A percentile compares a stretch with the other conserved stretches of the same genome.
These are phyloP conservation scores for Ophthalmolycus amberensis DNA, from an alignment of 2,113 vertebrate genomes.

Conservation along the genomic window DNA sequence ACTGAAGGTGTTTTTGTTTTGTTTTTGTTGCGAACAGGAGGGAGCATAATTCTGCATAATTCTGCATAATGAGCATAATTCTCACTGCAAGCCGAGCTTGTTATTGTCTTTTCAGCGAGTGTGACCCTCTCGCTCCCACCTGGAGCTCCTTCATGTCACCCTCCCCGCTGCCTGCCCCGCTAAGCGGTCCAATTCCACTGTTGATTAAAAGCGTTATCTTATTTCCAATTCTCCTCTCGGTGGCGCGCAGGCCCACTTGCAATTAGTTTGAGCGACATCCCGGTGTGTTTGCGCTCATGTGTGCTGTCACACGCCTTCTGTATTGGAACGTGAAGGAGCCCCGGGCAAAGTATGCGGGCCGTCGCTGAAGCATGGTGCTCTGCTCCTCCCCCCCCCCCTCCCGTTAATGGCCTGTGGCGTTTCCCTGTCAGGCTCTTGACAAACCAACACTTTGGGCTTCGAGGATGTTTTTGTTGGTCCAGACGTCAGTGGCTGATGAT, in stretches of 20 bases:
- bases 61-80: background rate
- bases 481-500: conserved; percentile 15
- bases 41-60: conserved; percentile 2
- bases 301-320: background rate
- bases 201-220: conserved; percentile 65
- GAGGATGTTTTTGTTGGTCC: conserved; percentile 29
- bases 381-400: background rate
- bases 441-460: conserved; percentile 16
- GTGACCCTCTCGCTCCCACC: conserved; percentile 44
- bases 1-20: conserved; percentile 30
- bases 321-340: conserved; percentile 50
- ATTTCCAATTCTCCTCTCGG: conserved; percentile 41
- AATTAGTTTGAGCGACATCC: conserved; percentile 65
- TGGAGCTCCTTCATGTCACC: conserved; percentile 48
- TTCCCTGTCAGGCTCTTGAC: conserved; percentile 24
- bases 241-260: conserved; percentile 35
- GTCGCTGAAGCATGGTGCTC: conserved; percentile 38
- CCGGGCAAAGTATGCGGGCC: conserved; percentile 19
- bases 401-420: conserved; percentile 38
- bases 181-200: conserved; percentile 26
- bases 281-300: background rate
- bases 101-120: conserved; percentile 34
- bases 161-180: background rate
- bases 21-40: conserved; percentile 12
- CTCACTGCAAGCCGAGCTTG: conserved; percentile 35